Base-by-base conservation (phyloP, 2,888 invertebrate species). In the Melanostoma scalare region DNA sequence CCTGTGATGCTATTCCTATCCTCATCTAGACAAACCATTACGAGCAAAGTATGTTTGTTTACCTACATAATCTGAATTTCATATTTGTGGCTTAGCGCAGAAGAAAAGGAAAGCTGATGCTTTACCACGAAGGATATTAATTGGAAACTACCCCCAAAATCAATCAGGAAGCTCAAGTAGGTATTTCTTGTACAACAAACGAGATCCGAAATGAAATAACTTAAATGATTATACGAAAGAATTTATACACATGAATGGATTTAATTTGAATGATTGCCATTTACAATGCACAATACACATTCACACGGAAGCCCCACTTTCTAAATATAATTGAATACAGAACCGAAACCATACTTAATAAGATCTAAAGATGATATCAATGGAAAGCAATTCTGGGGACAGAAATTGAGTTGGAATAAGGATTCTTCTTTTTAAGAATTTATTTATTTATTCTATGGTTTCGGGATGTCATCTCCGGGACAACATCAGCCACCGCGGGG, bases 321-420 rank as follows among this genome's bases (percentile, higher is more conserved):
- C 10, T 3, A 35, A 53, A 8, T 56, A 63, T 61, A 61, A 50
- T 63, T 50, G 38, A 63, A 63, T 50, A 63, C n/a, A 10, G 48
- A 35, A 31, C 20, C 8, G 30, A 38, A 50, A n/a, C 38, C 38
- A 35, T 38, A 31, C 5, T n/a, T 10, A 63, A 58, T 42, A 31
- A 58, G 30, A 63, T 52, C 20, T 10, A 52, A 46, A 78, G 72
- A 78, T 72, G 63, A 65, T 72, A 65, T 78, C 65, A 38, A 6
- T 50, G n/a, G 42, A 42, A 77, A 56, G 44, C 63, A 56, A 72
- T 77, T 71, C 63, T 36, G 65, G 42, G 30, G 52, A 73, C 65
- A 65, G 40, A 60, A 67, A 73, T 67, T 52, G 58, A 67, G 46
- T 67, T 60, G 40, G 73, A 67, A 73, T 67, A 60, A 46, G 53